phyloP scores from a whole-genome alignment of 2,888 invertebrate species.

The Drosophila diplacantha region DNA sequence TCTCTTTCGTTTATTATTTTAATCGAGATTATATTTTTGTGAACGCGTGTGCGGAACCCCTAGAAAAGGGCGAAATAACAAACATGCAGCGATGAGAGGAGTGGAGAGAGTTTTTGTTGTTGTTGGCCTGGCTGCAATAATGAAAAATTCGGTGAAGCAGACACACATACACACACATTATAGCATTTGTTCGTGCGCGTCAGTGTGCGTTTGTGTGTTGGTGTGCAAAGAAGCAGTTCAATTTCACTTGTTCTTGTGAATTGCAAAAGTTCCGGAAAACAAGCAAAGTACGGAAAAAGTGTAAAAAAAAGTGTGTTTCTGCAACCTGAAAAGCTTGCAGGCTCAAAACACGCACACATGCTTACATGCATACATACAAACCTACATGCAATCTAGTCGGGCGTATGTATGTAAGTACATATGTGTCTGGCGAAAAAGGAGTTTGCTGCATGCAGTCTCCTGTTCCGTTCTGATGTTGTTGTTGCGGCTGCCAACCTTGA shows the following conservation, averaged over 20 bases:
- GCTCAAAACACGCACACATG: conserved; percentile 3
- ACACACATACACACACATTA: conserved; percentile 25
- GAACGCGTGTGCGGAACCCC: neutral
- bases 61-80: conserved; percentile 3
- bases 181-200: conserved; percentile 9
- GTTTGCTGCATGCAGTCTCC: conserved; percentile 25
- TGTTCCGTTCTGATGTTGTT: conserved; percentile 17
- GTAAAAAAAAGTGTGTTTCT: conserved; percentile 16
- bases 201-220: conserved; percentile 14
- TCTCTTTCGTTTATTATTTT: neutral
- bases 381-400: neutral
- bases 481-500: conserved; percentile 32
- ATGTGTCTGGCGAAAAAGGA: conserved; percentile 18
- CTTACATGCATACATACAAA: neutral
- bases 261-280: conserved; percentile 11
- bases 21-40: neutral
- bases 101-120: conserved; percentile 33
- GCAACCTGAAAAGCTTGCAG: conserved; percentile 6
- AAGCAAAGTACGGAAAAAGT: conserved; percentile 7
- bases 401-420: conserved; percentile 10
- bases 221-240: conserved; percentile 22
- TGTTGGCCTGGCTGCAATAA: conserved; percentile 40
- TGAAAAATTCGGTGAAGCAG: conserved; percentile 44
- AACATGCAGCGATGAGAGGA: conserved; percentile 24
- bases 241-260: conserved; percentile 33